Evolutionary conservation across 2,797 vertebrate genomes (phyloP), one percentile per base, ranked within the genome.

Genomic region (Morelia viridis): DNA sequence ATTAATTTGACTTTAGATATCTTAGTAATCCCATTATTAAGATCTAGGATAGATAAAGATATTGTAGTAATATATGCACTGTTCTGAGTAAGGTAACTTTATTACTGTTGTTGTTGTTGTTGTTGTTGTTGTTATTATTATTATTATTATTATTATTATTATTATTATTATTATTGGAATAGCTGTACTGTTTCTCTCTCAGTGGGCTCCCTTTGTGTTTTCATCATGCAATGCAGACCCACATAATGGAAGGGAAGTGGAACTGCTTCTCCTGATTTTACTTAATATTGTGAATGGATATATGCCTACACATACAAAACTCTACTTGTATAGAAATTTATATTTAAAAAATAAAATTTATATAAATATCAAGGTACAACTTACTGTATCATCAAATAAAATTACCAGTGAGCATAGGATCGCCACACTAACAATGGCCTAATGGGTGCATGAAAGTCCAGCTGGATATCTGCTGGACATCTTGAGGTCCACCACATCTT

Each of bases 391-490:
- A 76, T 76, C 31, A 76, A 41, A 76, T 0, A 1, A 41, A 41
- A 41, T 35, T 15, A 76, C 7, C 17, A 22, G 31, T 9, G 17
- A 41, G 17, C 7, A 41, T 8, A 31, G 28, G 28, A 68, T 96
- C 95, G 95, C 92, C 94, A 87, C 88, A 64, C 89, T 93, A 91
- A 90, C 31, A 94, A 94, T 13, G 35, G 68, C n/a, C 31, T 57
- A 89, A 41, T 7, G n/a, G 68, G 35, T 46, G 22, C 9, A 35
- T 28, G 22, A 35, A 95, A 96, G 58, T 94, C 41, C 94, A 91
- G 71, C 95, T 93, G 85, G 46, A 93, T 95, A 92, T 86, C n/a
- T 94, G 85, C 93, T 94, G 93, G 94, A 95, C 95, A 35, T 94
- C 96, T 94, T 87, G 85, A 85, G 61, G 93, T 94, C 94, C 88